phyloP scores from a whole-genome alignment of 2,797 vertebrate genomes.

The Pristis pectinata region DNA sequence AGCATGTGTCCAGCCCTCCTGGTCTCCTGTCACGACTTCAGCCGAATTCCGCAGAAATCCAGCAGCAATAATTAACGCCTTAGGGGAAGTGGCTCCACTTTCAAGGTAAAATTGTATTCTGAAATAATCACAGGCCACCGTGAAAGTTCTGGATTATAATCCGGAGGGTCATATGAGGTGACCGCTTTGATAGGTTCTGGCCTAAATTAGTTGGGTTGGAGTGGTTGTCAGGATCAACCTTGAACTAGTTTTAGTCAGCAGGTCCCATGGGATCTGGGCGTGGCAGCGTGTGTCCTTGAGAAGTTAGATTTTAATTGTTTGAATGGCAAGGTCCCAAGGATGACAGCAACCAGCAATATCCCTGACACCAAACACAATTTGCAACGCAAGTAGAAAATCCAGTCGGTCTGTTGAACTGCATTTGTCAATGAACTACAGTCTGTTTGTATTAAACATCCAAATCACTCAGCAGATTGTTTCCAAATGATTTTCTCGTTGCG shows the following conservation, averaged over 20 bases:
- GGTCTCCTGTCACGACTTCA: too few species aligned
- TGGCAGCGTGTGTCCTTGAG: slow-evolving; percentile 10
- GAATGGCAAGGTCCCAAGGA: neutral
- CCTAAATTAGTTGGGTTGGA: too few species aligned
- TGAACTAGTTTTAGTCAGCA: neutral
- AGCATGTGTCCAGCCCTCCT: neutral
- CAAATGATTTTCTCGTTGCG: neutral
- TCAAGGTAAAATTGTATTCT: neutral
- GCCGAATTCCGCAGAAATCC: neutral
- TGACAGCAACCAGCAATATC: neutral
- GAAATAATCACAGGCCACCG: neutral
- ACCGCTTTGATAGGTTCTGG: neutral
- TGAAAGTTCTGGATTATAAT: neutral
- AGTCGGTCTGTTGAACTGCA: neutral
- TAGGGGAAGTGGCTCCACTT: neutral
- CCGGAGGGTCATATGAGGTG: neutral
- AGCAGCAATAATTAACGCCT: neutral
- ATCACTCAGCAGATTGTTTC: neutral
- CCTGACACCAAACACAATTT: neutral
- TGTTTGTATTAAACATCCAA: slow-evolving; percentile 11
- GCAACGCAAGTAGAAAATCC: slow-evolving; percentile 18
- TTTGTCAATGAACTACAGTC: neutral
- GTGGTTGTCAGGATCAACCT: neutral
- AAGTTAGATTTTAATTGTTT: neutral
- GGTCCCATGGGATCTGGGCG: neutral